Evolutionary conservation across 2,888 invertebrate species (phyloP).

Genomic region (Myathropa florea): DNA sequence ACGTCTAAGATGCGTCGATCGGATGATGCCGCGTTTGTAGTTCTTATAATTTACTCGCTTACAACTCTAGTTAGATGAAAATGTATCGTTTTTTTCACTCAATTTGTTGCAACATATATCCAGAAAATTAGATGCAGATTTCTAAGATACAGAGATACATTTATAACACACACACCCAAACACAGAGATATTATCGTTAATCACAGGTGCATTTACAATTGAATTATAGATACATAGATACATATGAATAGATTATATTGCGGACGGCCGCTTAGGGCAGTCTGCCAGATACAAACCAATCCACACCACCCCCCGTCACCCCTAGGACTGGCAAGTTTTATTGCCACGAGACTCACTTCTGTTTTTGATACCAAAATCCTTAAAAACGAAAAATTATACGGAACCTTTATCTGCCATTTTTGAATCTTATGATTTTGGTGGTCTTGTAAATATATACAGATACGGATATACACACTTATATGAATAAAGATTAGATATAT

Average conservation of each 20-base stretch:
- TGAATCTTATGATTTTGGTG: slow-evolving; percentile 65
- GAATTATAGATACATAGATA: slow-evolving; percentile 14
- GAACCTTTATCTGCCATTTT: slow-evolving; percentile 64
- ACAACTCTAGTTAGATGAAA: slow-evolving; percentile 63
- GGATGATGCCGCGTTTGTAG: slow-evolving; percentile 33
- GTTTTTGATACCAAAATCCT: slow-evolving; percentile 55
- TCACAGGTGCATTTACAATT: slow-evolving; percentile 65
- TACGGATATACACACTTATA: background rate
- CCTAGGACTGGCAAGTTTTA: slow-evolving; percentile 62
- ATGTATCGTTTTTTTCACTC: background rate
- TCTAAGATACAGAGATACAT: background rate
- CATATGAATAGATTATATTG: slow-evolving; percentile 7
- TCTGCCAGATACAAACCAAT: background rate
- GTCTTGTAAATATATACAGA: slow-evolving; percentile 64
- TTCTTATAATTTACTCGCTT: slow-evolving; percentile 62
- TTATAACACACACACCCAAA: slow-evolving; percentile 23
- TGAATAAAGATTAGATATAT: slow-evolving; percentile 5
- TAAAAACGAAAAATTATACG: slow-evolving; percentile 24
- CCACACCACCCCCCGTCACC: background rate
- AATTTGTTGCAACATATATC: background rate
- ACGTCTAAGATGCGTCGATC: slow-evolving; percentile 84
- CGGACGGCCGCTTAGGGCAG: background rate
- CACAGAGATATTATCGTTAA: slow-evolving; percentile 26
- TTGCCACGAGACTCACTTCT: slow-evolving; percentile 52
- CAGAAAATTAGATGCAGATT: background rate